Evolutionary conservation across 2,888 invertebrate species (phyloP).

Genomic region (Stegophylla sp.): DNA sequence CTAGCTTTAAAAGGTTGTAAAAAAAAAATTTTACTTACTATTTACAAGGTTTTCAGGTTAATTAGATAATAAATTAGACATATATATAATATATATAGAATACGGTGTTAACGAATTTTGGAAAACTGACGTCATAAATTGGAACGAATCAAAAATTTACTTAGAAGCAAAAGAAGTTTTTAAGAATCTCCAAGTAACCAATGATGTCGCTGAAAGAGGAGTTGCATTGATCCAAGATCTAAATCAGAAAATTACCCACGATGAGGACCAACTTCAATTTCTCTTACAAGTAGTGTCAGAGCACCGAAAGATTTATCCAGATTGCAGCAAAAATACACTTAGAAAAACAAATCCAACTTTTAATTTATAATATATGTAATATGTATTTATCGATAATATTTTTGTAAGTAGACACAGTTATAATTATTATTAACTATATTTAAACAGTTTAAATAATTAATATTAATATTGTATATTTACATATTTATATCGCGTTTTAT

Average conservation of each 20-base stretch:
- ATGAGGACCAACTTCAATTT: not conserved
- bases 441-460: not conserved
- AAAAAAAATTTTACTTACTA: too few relatives aligned
- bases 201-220: conserved; percentile 4
- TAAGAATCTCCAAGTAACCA: not conserved
- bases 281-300: conserved; percentile 19
- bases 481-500: not conserved
- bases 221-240: conserved; percentile 11
- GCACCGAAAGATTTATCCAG: not conserved
- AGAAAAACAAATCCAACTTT: not conserved
- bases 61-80: too few relatives aligned
- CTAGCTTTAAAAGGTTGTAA: too few relatives aligned
- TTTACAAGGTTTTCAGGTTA: too few relatives aligned
- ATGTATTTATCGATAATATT: too few relatives aligned
- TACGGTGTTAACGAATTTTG: not conserved
- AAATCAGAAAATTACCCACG: not conserved
- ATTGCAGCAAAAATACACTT: not conserved
- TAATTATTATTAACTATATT: not conserved
- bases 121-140: not conserved
- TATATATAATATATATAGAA: not conserved
- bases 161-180: conserved; percentile 11
- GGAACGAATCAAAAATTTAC: not conserved
- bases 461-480: not conserved
- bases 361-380: not conserved
- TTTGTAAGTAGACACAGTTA: too few relatives aligned